These are phyloP conservation scores for Dendrolimus houi DNA, from an alignment of 2,888 invertebrate species.

Conservation along the genomic window DNA sequence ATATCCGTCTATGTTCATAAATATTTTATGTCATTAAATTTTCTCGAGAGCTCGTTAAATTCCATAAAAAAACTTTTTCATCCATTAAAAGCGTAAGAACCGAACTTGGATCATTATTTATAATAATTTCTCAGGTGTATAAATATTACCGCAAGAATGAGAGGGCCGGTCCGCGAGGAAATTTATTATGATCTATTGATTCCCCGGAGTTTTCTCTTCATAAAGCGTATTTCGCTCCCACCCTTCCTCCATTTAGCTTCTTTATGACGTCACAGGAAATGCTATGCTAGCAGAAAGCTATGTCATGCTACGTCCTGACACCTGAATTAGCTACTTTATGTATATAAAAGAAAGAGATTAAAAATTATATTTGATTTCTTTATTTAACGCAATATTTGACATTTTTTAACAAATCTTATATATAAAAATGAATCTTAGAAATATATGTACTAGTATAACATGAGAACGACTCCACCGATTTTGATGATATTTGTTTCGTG, in stretches of 20 bases:
- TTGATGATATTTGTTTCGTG: no score
- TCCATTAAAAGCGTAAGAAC: not conserved
- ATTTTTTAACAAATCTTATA: no score
- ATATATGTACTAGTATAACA: no score
- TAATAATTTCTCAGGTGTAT: conserved; percentile 49
- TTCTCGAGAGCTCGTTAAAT: not conserved
- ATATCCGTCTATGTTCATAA: no score
- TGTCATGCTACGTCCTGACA: not conserved
- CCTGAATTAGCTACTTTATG: no score
- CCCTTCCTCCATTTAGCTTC: conserved; percentile 4
- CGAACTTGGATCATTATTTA: conserved; percentile 47
- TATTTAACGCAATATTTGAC: no score
- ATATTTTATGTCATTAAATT: not conserved
- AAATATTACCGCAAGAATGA: conserved; percentile 23
- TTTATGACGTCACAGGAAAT: not conserved
- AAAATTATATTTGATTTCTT: no score
- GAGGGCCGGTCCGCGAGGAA: conserved; percentile 25
- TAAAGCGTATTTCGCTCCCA: conserved; percentile 20
- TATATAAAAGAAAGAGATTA: no score
- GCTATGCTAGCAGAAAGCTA: conserved; percentile 4
- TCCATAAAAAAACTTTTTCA: not conserved
- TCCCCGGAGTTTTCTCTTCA: conserved; percentile 31
- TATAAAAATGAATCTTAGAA: no score
- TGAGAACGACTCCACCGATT: no score
- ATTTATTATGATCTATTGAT: conserved; percentile 61